Evolutionary conservation across 1,140 invertebrate species (phyloP).

Genomic region (Nebria ingens): DNA sequence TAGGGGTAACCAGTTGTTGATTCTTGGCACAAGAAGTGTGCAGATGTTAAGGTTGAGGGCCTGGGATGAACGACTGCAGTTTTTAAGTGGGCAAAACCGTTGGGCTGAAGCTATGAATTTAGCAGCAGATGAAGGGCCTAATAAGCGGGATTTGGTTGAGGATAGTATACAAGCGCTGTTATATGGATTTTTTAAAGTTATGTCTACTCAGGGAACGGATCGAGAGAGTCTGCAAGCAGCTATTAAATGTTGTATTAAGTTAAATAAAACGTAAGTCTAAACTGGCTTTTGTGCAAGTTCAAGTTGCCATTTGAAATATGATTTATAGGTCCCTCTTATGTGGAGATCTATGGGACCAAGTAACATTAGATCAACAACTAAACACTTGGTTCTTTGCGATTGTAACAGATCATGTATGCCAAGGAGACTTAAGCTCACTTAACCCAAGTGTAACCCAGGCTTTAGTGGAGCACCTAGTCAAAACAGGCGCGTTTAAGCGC

Average conservation of each 20-base stretch:
- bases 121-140: constrained; percentile 32
- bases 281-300: neutral
- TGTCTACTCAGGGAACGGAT: constrained; percentile 28
- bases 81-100: constrained; percentile 55
- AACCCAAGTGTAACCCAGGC: constrained; percentile 58
- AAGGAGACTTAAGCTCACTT: constrained; percentile 34
- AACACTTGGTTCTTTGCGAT: constrained; percentile 35
- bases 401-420: constrained; percentile 39
- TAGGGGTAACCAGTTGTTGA: constrained; percentile 67
- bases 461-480: constrained; percentile 49
- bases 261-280: constrained; percentile 36
- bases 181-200: constrained; percentile 26
- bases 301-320: constrained; percentile 1
- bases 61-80: constrained; percentile 68
- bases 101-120: constrained; percentile 48
- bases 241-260: constrained; percentile 31
- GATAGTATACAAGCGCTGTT: constrained; percentile 26
- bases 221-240: constrained; percentile 31
- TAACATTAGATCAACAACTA: constrained; percentile 26
- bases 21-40: constrained; percentile 74
- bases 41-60: constrained; percentile 70
- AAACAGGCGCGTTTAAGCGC: constrained; percentile 42
- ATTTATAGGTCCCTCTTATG: constrained; percentile 29
- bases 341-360: constrained; percentile 39
- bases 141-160: constrained; percentile 19